Evolutionary conservation across 2,113 vertebrate genomes (phyloP).

Genomic region (Daubentonia madagascariensis): DNA sequence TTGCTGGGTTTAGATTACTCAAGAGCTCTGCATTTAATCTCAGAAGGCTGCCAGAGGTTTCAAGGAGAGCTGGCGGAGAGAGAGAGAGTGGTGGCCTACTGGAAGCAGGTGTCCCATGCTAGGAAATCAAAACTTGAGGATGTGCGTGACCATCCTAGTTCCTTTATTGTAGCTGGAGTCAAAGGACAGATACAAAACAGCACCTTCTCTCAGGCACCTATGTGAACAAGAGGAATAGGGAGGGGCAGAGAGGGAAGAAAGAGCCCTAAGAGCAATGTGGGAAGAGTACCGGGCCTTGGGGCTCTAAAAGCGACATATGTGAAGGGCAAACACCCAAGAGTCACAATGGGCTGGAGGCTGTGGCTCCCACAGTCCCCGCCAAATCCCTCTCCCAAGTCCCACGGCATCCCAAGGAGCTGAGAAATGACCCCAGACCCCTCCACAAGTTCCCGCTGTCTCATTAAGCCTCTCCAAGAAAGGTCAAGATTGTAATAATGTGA

Average conservation of each 20-base stretch:
- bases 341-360: fast-evolving
- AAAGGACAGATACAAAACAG: neutral
- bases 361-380: fast-evolving
- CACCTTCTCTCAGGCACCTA: neutral
- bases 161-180: neutral
- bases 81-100: neutral
- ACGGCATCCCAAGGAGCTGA: neutral
- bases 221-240: neutral
- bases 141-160: fast-evolving
- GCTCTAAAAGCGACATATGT: too few species aligned
- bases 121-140: neutral
- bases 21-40: constrained; percentile 78
- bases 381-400: neutral
- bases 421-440: neutral
- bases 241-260: neutral
- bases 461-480: neutral
- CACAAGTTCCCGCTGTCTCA: neutral
- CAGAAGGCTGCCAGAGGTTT: constrained; percentile 72
- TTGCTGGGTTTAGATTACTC: constrained; percentile 79
- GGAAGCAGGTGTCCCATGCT: neutral
- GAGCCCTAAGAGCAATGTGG: neutral
- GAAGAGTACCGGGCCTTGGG: neutral
- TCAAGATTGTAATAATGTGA: neutral
- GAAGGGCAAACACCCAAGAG: fast-evolving
- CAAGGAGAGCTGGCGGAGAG: constrained; percentile 1